Percentiles rank a stretch among this genome's conserved stretches.
These are phyloP conservation scores for Cliona cf. orientalis DNA, from an alignment of 37 sponge, comb jelly and placozoan species.

Conservation along the genomic window DNA sequence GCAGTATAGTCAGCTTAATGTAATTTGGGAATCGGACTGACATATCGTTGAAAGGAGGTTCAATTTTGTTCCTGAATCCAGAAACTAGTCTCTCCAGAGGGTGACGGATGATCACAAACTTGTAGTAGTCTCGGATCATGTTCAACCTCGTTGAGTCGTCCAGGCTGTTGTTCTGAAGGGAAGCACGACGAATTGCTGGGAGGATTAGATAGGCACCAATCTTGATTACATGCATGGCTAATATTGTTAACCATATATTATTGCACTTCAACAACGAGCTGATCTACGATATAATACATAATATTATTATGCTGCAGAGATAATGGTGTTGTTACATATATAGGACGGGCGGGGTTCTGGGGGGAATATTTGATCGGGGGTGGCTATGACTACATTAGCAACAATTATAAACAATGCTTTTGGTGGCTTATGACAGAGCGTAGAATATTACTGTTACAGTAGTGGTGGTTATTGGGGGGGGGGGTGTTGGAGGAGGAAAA, in stretches of 20 bases:
- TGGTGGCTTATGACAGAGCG: too few relatives aligned
- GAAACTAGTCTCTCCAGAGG: constrained; percentile 16
- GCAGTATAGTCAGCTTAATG: background rate
- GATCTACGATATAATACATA: too few relatives aligned
- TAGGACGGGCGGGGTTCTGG: too few relatives aligned
- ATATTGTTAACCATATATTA: background rate
- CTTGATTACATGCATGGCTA: too few relatives aligned
- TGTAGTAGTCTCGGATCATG: constrained; percentile 1
- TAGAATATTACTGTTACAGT: too few relatives aligned
- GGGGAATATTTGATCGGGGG: too few relatives aligned
- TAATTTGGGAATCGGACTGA: background rate
- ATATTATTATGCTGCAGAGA: too few relatives aligned
- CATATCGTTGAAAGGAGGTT: background rate
- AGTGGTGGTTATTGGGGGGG: too few relatives aligned
- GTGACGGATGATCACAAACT: constrained; percentile 3
- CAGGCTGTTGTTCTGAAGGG: constrained; percentile 9
- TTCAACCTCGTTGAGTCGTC: background rate
- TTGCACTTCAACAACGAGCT: background rate
- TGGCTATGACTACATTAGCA: too few relatives aligned
- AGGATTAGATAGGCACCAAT: background rate
- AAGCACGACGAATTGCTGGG: background rate
- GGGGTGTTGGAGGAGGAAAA: too few relatives aligned
- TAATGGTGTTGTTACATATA: too few relatives aligned
- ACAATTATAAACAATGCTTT: too few relatives aligned
- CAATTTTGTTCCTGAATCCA: constrained; percentile 3